phyloP scores from a whole-genome alignment of 2,797 vertebrate genomes.

The Chelon labrosus region DNA sequence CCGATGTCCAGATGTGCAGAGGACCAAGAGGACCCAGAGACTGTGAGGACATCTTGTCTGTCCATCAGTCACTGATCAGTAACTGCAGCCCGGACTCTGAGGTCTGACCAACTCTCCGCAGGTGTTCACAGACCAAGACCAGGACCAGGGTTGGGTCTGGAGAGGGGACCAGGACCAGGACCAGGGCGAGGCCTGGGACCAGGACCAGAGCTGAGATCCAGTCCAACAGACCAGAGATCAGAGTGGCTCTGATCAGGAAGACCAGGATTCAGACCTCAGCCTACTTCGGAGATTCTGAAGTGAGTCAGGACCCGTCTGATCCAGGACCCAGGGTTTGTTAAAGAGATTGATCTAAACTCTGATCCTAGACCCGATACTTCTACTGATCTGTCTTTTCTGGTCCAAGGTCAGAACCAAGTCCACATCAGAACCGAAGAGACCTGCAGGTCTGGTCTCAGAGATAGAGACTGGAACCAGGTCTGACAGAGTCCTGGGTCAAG shows the following conservation, averaged over 20 bases:
- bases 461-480: background rate
- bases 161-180: too few relatives aligned
- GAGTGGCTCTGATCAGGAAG: constrained; percentile 43
- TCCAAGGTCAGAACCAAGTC: constrained; percentile 19
- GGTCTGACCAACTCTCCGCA: constrained; percentile 4
- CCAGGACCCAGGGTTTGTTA: constrained; percentile 25
- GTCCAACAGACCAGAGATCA: constrained; percentile 35
- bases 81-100: background rate
- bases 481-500: background rate
- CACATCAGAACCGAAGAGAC: too few relatives aligned
- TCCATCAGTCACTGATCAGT: background rate
- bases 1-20: constrained; percentile 2
- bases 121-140: constrained; percentile 4
- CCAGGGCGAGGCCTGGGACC: too few relatives aligned
- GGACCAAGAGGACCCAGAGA: constrained; percentile 1
- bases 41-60: constrained; percentile 10
- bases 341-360: background rate
- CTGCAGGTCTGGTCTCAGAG: background rate
- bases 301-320: background rate
- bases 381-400: background rate
- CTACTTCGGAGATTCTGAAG: background rate
- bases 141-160: constrained; percentile 6
- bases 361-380: background rate
- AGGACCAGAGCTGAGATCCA: constrained; percentile 1
- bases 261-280: constrained; percentile 12